Percentiles rank a stretch among this genome's conserved stretches.
Evolutionary conservation across 2,797 vertebrate genomes (phyloP).

Genomic region (Leptodactylus fallax): DNA sequence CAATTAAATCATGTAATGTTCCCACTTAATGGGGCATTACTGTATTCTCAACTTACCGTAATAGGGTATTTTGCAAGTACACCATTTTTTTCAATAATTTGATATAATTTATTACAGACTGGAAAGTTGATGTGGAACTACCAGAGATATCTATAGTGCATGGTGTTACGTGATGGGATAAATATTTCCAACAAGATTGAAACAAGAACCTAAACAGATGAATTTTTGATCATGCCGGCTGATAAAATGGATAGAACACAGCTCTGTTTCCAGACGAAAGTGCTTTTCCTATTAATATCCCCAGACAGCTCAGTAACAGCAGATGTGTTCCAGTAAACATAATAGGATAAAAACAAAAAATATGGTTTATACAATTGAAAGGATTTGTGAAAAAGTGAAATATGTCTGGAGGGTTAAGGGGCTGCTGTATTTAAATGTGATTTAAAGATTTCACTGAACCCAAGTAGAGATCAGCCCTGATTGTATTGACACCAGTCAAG

Average conservation of each 20-base stretch:
- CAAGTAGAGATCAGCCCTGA: not conserved
- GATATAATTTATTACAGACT: not conserved
- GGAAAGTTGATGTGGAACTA: not conserved
- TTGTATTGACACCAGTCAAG: conserved; percentile 36
- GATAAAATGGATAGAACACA: conserved; percentile 42
- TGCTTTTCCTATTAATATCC: conserved; percentile 39
- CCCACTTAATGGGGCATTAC: not conserved
- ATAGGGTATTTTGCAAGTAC: not conserved
- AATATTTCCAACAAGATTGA: conserved; percentile 44
- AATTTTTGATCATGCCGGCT: conserved; percentile 38
- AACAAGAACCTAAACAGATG: conserved; percentile 49
- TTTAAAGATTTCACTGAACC: conserved; percentile 11
- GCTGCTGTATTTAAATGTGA: conserved; percentile 29
- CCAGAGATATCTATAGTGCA: not conserved
- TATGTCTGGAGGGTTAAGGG: not conserved
- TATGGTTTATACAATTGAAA: conserved; percentile 27
- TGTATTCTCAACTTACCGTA: not conserved
- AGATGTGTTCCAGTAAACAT: conserved; percentile 29
- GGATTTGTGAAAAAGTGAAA: conserved; percentile 32
- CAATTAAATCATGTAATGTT: too few species aligned
- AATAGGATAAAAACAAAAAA: conserved; percentile 37
- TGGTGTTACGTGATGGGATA: conserved; percentile 41
- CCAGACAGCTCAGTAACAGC: conserved; percentile 29
- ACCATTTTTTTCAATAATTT: not conserved
- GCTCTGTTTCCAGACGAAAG: conserved; percentile 25